Evolutionary conservation across 2,888 invertebrate genomes (phyloP).

Genomic region (Euzophera pinguis): DNA sequence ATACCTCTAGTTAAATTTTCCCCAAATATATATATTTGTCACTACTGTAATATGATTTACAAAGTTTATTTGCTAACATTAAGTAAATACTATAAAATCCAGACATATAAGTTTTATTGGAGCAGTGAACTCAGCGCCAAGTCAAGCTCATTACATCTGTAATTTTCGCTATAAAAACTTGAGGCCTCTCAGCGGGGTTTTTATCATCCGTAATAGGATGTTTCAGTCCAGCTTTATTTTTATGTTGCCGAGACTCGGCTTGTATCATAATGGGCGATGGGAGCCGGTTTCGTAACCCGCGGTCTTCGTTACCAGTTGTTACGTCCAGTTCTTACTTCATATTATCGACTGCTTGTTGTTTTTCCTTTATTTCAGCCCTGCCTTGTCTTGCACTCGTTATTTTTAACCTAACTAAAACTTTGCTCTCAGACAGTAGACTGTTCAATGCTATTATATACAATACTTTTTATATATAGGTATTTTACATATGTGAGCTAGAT

Average conservation of each 20-base stretch:
- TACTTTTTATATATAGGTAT: too few relatives aligned
- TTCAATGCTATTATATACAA: too few relatives aligned
- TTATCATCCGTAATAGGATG: constrained; percentile 13
- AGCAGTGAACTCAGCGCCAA: background rate
- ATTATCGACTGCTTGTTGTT: constrained; percentile 37
- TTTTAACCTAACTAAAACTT: background rate
- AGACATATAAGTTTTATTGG: constrained; percentile 7
- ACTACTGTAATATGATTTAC: too few relatives aligned
- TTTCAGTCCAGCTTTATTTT: constrained; percentile 24
- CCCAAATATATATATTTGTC: too few relatives aligned
- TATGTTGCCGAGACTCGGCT: constrained; percentile 26
- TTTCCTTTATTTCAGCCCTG: constrained; percentile 26
- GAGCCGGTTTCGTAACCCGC: constrained; percentile 55
- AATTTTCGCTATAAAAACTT: constrained; percentile 25
- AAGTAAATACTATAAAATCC: too few relatives aligned
- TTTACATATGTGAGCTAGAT: too few relatives aligned
- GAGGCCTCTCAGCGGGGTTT: background rate
- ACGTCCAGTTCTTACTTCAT: constrained; percentile 54
- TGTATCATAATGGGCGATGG: constrained; percentile 56
- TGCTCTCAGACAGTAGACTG: background rate
- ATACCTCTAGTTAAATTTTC: too few relatives aligned
- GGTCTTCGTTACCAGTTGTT: constrained; percentile 51
- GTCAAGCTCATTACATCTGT: constrained; percentile 17
- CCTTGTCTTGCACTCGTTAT: background rate
- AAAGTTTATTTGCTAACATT: too few relatives aligned